These are phyloP conservation scores for Lepus townsendii DNA, from an alignment of 2,797 vertebrate species.

Conservation along the genomic window DNA sequence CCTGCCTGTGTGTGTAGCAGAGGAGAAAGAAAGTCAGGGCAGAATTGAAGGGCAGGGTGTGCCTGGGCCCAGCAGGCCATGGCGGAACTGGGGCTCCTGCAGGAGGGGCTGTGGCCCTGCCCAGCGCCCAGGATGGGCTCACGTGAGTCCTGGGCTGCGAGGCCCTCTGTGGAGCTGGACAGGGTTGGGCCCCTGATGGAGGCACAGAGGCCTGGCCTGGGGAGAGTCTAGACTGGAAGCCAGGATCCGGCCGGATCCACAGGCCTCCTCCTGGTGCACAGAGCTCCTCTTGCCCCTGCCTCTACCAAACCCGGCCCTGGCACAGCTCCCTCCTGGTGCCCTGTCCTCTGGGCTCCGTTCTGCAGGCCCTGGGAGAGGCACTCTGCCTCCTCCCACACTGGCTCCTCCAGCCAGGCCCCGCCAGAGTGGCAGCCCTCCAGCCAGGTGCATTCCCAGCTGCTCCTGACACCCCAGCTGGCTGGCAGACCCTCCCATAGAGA, in stretches of 20 bases:
- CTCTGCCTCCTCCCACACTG: not conserved
- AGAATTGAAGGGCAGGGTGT: no score
- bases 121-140: not conserved
- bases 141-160: rapidly evolving
- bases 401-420: not conserved
- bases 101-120: not conserved
- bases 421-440: not conserved
- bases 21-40: no score
- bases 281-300: not conserved
- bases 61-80: no score
- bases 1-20: no score
- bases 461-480: not conserved
- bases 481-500: not conserved
- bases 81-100: no score
- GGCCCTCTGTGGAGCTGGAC: no score
- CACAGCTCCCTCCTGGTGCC: not conserved
- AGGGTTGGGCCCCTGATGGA: not conserved
- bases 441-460: not conserved
- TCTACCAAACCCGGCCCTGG: not conserved
- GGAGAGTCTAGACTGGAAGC: not conserved
- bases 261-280: not conserved
- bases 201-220: not conserved
- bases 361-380: not conserved
- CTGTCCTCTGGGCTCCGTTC: not conserved
- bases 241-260: not conserved